Evolutionary conservation across 23 tunicate species (phyloP).

Genomic region (Pegea sp.): DNA sequence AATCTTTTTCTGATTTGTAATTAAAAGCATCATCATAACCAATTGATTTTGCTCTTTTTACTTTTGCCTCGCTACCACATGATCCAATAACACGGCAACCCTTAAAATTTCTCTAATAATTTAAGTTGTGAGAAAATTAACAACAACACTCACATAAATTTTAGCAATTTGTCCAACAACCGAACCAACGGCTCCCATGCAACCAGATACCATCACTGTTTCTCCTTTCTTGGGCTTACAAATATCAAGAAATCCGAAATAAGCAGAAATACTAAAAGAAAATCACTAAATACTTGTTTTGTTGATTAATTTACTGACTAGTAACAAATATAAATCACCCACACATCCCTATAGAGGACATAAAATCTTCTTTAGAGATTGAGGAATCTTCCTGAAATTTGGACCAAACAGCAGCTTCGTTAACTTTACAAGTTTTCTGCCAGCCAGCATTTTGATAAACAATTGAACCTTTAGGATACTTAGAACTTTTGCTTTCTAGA

Average conservation of each 20-base stretch:
- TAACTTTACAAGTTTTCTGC: constrained; percentile 14
- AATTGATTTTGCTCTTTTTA: constrained; percentile 19
- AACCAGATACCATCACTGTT: constrained; percentile 35
- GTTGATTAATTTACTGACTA: no score
- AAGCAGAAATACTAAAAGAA: constrained; percentile 38
- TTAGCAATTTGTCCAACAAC: constrained; percentile 65
- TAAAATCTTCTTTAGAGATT: no score
- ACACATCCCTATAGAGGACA: no score
- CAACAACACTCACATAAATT: no score
- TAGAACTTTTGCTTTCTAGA: constrained; percentile 6
- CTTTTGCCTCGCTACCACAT: constrained; percentile 24
- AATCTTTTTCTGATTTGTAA: constrained; percentile 41
- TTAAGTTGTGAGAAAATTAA: no score
- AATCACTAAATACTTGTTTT: no score
- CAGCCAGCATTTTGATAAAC: constrained; percentile 25
- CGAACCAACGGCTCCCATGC: constrained; percentile 52
- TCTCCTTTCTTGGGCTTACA: constrained; percentile 38
- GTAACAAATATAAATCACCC: no score
- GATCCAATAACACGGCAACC: constrained; percentile 34
- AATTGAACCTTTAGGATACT: constrained; percentile 20
- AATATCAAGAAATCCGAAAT: constrained; percentile 15
- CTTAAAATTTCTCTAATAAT: no score
- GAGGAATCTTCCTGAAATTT: no score
- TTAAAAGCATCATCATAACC: constrained; percentile 78
- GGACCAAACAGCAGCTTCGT: no score